Conservation (phyloP, 2,113 vertebrate genomes). For the Eudyptes chrysolophus region DNA sequence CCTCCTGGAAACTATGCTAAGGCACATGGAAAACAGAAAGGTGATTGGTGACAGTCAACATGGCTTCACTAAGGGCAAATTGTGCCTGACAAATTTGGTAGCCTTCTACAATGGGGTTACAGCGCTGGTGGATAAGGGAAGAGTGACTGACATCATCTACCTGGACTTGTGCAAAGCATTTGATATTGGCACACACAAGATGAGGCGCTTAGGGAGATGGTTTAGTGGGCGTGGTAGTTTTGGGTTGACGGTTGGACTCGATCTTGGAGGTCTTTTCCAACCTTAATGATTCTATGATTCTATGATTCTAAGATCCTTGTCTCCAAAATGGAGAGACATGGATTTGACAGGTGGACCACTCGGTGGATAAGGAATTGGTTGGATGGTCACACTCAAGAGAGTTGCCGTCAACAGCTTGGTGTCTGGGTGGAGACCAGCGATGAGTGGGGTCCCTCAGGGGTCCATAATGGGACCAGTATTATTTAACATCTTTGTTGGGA, state of each 20-base stretch:
- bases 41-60: no score
- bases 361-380: not conserved
- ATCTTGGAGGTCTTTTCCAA: no score
- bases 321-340: no score
- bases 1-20: not conserved
- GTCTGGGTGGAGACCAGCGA: not conserved
- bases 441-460: fast-evolving
- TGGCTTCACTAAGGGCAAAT: not conserved
- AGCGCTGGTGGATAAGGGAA: not conserved
- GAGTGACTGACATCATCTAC: not conserved
- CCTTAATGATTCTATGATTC: no score
- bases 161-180: not conserved
- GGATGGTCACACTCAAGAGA: not conserved
- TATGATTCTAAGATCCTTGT: no score
- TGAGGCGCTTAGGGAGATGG: no score
- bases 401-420: not conserved
- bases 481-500: not conserved
- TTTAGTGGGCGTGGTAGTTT: no score
- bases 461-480: not conserved
- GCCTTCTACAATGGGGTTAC: not conserved
- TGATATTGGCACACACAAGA: not conserved
- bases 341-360: not conserved
- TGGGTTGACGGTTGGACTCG: no score
- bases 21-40: not conserved
- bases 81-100: not conserved